Evolutionary conservation across 2,113 vertebrate genomes (phyloP).

Genomic region (Thamnaconus septentrionalis): DNA sequence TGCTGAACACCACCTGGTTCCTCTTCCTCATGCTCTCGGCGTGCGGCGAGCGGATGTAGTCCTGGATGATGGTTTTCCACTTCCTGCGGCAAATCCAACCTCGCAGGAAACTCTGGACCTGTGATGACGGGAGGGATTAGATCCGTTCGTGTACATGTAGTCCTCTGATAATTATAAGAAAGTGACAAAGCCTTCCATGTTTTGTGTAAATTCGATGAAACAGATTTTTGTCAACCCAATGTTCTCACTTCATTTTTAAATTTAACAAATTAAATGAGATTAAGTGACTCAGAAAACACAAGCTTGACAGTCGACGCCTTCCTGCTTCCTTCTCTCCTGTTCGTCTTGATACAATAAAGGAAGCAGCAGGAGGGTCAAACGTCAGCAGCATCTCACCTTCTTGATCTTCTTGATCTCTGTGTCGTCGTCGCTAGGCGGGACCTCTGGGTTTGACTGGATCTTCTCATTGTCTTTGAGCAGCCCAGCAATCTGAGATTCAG

Average conservation of each 20-base stretch:
- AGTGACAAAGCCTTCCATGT: no score
- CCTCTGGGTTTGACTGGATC: conserved; percentile 83
- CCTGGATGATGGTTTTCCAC: conserved; percentile 99
- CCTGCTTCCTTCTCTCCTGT: no score
- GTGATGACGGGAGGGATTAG: neutral
- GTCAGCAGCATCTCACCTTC: conserved; percentile 78
- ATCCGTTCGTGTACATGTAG: no score
- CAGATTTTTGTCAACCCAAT: neutral
- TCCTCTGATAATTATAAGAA: no score
- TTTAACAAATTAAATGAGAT: no score
- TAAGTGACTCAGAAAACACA: no score
- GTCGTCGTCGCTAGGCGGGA: conserved; percentile 81
- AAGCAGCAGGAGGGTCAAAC: neutral
- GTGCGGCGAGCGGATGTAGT: conserved; percentile 95
- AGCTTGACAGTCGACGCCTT: no score
- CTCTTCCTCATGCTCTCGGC: conserved; percentile 98
- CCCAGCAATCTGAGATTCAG: conserved; percentile 80
- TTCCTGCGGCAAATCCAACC: conserved; percentile 97
- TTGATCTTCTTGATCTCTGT: conserved; percentile 98
- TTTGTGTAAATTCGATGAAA: neutral
- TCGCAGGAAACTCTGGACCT: conserved; percentile 97
- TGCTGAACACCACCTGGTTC: conserved; percentile 99
- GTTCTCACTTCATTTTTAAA: no score
- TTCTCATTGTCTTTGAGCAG: conserved; percentile 92
- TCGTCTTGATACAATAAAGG: no score